Evolutionary conservation across 2,888 invertebrate genomes (phyloP).

Genomic region (Lepetodrilus schrolli): DNA sequence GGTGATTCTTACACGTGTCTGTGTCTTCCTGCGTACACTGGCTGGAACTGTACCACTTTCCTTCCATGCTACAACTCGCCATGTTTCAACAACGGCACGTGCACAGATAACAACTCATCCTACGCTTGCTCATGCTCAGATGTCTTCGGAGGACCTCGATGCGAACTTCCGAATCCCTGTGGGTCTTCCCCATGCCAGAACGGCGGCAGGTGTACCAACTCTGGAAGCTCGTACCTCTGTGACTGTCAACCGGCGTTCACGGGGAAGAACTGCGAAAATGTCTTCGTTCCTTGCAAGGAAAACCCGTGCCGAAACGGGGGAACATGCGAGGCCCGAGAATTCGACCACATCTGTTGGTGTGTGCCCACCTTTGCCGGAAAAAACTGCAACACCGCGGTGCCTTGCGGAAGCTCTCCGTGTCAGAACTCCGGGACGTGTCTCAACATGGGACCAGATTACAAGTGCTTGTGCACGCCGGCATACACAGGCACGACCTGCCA

Average conservation of each 20-base stretch:
- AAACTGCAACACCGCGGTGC: constrained; percentile 46
- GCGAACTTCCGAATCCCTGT: constrained; percentile 46
- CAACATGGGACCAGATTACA: constrained; percentile 32
- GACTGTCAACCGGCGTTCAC: constrained; percentile 43
- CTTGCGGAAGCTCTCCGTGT: constrained; percentile 55
- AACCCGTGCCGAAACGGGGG: constrained; percentile 42
- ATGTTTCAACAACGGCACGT: constrained; percentile 59
- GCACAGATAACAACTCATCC: constrained; percentile 40
- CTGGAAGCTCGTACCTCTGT: constrained; percentile 43
- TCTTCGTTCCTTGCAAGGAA: constrained; percentile 29
- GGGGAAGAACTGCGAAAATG: constrained; percentile 47
- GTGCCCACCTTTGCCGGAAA: constrained; percentile 45
- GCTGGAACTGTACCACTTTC: constrained; percentile 41
- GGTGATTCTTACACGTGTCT: constrained; percentile 39
- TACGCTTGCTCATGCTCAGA: constrained; percentile 54
- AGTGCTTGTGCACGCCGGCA: constrained; percentile 36
- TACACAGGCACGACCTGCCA: constrained; percentile 44
- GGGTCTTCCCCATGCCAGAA: constrained; percentile 51
- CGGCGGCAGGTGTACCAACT: constrained; percentile 42
- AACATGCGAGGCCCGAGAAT: constrained; percentile 30
- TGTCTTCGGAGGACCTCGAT: constrained; percentile 48
- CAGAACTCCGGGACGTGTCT: constrained; percentile 50
- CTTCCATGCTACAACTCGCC: constrained; percentile 44
- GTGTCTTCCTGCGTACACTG: constrained; percentile 35
- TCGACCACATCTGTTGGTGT: constrained; percentile 40